phyloP scores from a whole-genome alignment of 2,888 invertebrate species.

The Rhopalosiphum nymphaeae region DNA sequence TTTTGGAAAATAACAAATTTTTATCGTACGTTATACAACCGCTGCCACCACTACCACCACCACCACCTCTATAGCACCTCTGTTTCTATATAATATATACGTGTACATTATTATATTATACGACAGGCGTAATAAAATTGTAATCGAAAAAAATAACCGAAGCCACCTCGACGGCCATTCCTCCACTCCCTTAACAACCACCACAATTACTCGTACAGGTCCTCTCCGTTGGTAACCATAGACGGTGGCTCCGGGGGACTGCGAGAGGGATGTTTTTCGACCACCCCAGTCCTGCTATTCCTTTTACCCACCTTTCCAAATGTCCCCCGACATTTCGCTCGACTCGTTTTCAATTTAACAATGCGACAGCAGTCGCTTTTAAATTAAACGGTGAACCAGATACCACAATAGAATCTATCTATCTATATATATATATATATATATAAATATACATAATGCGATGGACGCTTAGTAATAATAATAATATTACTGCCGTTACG shows the following conservation, averaged over 20 bases:
- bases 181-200: neutral
- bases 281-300: neutral
- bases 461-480: neutral
- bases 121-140: neutral
- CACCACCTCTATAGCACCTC: neutral
- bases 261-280: neutral
- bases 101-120: neutral
- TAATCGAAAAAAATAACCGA: conserved; percentile 35
- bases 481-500: neutral
- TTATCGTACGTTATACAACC: neutral
- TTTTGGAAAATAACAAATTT: conserved; percentile 12
- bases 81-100: neutral
- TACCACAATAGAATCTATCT: neutral
- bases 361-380: neutral
- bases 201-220: neutral
- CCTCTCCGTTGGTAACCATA: neutral
- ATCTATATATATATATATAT: neutral
- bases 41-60: neutral
- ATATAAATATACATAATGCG: neutral
- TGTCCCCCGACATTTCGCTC: neutral
- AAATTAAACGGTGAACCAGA: conserved; percentile 21
- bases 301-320: neutral
- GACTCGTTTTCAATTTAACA: conserved; percentile 30
- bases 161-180: neutral
- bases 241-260: neutral